Base-by-base conservation (phyloP, 2,888 invertebrate species). In the Heliconius hortense region DNA sequence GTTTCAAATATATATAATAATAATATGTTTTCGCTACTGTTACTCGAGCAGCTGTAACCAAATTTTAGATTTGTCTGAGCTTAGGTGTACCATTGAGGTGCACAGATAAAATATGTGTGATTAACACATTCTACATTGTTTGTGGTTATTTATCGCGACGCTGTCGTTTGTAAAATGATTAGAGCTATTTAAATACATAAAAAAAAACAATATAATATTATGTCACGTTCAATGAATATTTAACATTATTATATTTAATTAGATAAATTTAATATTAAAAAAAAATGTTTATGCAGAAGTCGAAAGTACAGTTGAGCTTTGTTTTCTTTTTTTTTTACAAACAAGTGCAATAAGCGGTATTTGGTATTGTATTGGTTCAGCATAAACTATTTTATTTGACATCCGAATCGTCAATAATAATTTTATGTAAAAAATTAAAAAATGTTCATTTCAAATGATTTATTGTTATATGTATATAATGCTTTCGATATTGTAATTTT, bases 381-480 rank as follows among this genome's bases (percentile, higher is more conserved):
- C 35, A 62, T 74, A 63, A 71, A 28, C 74, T 56, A 43, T 43
- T 48, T 73, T 69, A 28, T 53, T 39, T 28, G 21, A 75, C 48
- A 76, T 66, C 67, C 64, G 74, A 69, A 48, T n/a, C 60, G 75
- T 68, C 70, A 60, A 73, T 73, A 77, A 73, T 76, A 64, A 78
- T 79, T 76, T 79, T 81, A 80, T 84, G 83, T 85, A 84, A 81
- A 85, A 83, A 82, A 76, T 78, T 78, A 77, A 78, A 80, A 80
- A 80, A 78, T 77, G 80, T 72, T 74, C 62, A 66, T 80, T 81
- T 81, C 79, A 80, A 82, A 83, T 83, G 80, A 84, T 83, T 31
- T 87, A 85, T 88, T 87, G 86, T 89, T 92, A 87, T 93, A 89
- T 93, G 93, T 93, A 93, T 93, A 93, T 93, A 93, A 90, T 89